Conservation (phyloP, 2,113 vertebrate species). For the Perca flavescens region DNA sequence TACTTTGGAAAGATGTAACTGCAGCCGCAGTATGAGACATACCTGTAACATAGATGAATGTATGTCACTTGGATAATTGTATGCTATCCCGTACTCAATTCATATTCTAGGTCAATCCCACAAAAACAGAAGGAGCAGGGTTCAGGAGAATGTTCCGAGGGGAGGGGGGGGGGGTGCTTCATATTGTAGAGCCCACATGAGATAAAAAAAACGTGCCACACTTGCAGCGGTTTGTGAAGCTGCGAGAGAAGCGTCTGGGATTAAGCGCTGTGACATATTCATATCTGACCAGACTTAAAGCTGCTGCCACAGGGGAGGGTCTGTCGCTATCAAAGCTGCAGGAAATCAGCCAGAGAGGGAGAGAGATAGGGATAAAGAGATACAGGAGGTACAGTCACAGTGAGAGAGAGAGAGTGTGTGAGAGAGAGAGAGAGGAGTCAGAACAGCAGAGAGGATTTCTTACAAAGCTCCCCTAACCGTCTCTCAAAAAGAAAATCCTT, state of each 20-base stretch:
- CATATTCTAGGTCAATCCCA: conserved; percentile 55
- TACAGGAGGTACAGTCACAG: conserved; percentile 58
- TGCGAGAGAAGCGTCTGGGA: conserved; percentile 72
- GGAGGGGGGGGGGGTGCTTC: neutral
- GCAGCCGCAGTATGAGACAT: conserved; percentile 17
- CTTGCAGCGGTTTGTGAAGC: conserved; percentile 64
- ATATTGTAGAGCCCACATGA: conserved; percentile 36
- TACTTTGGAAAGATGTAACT: conserved; percentile 6
- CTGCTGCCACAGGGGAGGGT: conserved; percentile 75
- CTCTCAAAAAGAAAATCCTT: conserved; percentile 92
- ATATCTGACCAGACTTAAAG: conserved; percentile 83
- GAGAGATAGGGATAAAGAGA: conserved; percentile 68
- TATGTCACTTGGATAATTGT: conserved; percentile 35
- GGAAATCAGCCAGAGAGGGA: conserved; percentile 76
- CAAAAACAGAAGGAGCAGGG: conserved; percentile 41
- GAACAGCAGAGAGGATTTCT: conserved; percentile 78
- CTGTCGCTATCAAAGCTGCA: conserved; percentile 84
- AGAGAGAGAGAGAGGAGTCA: conserved; percentile 41
- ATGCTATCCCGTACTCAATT: conserved; percentile 27
- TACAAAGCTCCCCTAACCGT: conserved; percentile 80
- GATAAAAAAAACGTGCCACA: conserved; percentile 55
- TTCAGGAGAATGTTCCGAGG: conserved; percentile 21
- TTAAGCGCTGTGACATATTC: conserved; percentile 84
- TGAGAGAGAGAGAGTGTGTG: conserved; percentile 37
- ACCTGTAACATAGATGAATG: conserved; percentile 41